These are phyloP conservation scores for Limnodromus scolopaceus DNA, from an alignment of 2,797 vertebrate species.

Conservation along the genomic window DNA sequence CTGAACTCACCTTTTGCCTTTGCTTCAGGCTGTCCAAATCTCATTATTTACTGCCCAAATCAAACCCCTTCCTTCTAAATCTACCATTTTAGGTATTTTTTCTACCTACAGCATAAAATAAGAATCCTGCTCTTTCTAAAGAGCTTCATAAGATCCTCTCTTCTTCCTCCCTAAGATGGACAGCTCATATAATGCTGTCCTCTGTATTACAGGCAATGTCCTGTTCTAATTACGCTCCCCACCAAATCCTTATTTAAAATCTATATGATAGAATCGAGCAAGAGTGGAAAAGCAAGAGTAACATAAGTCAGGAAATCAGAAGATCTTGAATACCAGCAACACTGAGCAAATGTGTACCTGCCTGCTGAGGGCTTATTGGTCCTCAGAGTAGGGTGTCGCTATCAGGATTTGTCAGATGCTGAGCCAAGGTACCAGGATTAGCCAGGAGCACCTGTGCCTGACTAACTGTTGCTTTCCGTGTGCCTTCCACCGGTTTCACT, in stretches of 20 bases:
- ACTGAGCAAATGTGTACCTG: accelerated
- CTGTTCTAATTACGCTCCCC: background rate
- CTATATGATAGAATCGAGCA: accelerated
- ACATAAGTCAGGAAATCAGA: background rate
- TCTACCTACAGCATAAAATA: background rate
- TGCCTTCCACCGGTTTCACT: background rate
- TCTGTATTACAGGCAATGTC: background rate
- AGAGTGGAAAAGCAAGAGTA: background rate
- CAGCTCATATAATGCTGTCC: background rate
- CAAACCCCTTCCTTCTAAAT: background rate
- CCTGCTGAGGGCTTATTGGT: background rate
- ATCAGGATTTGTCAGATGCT: background rate
- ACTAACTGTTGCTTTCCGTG: background rate
- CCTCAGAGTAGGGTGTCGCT: background rate
- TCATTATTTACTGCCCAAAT: background rate
- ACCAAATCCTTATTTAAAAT: background rate
- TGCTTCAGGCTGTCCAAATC: background rate
- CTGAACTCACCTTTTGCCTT: background rate
- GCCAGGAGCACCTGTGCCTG: background rate
- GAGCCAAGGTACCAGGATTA: background rate
- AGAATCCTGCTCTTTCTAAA: background rate
- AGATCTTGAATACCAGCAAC: background rate
- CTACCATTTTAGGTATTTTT: background rate
- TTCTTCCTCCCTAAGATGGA: background rate
- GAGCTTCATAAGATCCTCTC: background rate